A percentile compares a stretch with the other conserved stretches of the same genome.
phyloP scores from a whole-genome alignment of 2,113 vertebrate species.

The Rhinoderma darwinii region DNA sequence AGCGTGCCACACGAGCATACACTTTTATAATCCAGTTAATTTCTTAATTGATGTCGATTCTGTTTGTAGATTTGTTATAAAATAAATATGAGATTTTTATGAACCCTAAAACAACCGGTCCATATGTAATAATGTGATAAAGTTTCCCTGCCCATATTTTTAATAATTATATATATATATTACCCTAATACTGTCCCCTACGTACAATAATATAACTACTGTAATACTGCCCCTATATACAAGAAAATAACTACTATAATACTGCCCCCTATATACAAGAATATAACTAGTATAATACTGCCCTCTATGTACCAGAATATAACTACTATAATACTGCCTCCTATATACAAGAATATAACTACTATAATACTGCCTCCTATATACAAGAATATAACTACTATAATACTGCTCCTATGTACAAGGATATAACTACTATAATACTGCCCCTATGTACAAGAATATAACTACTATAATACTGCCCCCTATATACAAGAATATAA shows the following conservation, averaged over 20 bases:
- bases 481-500: neutral
- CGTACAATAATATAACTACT: too few relatives aligned
- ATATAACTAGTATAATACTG: too few relatives aligned
- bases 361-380: neutral
- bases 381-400: neutral
- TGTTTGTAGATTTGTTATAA: neutral
- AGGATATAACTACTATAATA: neutral
- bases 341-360: neutral
- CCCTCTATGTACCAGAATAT: too few relatives aligned
- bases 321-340: neutral
- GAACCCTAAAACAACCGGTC: too few relatives aligned
- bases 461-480: neutral
- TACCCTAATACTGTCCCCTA: too few relatives aligned
- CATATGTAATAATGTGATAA: too few relatives aligned
- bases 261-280: too few relatives aligned
- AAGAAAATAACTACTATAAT: too few relatives aligned
- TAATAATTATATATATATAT: too few relatives aligned
- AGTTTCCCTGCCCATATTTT: too few relatives aligned
- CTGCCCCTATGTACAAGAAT: neutral
- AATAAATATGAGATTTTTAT: conserved; percentile 6
- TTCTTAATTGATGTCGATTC: neutral
- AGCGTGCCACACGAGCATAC: neutral
- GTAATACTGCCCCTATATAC: too few relatives aligned
- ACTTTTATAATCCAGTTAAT: neutral
- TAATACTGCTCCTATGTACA: neutral